Percentiles rank a stretch among this genome's conserved stretches.
Conservation (phyloP, 1,140 invertebrate genomes). For the Rhopalosiphum maidis region DNA sequence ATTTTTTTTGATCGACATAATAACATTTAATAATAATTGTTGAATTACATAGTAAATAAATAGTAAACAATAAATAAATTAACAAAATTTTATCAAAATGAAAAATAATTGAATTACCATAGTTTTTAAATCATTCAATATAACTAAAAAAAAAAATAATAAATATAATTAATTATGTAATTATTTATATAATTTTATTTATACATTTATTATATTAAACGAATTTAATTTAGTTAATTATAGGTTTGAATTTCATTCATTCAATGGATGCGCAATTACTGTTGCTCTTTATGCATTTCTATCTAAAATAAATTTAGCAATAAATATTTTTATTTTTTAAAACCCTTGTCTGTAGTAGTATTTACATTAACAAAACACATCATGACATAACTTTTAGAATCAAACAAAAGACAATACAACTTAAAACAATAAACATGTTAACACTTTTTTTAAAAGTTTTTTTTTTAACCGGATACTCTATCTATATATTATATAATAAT, state of each 20-base stretch:
- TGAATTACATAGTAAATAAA: not conserved
- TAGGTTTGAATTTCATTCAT: not conserved
- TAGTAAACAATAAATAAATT: not conserved
- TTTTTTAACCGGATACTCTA: not conserved
- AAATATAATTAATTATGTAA: not conserved
- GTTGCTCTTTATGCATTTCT: not conserved
- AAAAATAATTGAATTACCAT: not conserved
- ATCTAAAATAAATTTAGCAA: not conserved
- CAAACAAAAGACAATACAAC: not conserved
- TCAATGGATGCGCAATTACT: not conserved
- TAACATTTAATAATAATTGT: not conserved
- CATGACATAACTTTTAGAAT: not conserved
- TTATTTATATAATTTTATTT: not conserved
- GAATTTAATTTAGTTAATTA: not conserved
- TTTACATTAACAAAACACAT: not conserved
- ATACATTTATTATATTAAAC: not conserved
- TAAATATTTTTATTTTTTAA: too few relatives aligned
- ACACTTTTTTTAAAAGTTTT: not conserved
- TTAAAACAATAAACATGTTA: conserved; percentile 2
- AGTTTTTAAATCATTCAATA: not conserved
- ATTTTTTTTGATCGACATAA: not conserved
- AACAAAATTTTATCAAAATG: not conserved
- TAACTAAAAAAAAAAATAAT: not conserved
- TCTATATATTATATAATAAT: not conserved
- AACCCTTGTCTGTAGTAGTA: not conserved